Conservation (phyloP, 2,113 vertebrate genomes). For the Oryzias javanicus region DNA sequence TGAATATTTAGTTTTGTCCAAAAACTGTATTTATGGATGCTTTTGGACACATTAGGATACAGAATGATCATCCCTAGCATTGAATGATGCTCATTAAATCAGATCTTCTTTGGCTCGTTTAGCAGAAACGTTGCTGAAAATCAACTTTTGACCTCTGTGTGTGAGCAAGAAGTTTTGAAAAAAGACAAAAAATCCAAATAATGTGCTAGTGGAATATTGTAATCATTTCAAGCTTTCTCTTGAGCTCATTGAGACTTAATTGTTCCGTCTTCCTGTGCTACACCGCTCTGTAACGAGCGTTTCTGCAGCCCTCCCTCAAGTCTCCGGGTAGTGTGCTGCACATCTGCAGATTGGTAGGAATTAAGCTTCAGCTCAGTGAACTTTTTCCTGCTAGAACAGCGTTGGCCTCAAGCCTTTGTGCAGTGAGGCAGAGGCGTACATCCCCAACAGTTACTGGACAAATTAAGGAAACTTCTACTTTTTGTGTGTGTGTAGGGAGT, state of each 20-base stretch:
- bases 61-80: no score
- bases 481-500: no score
- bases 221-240: neutral
- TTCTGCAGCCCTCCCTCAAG: neutral
- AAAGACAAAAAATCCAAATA: neutral
- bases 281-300: no score
- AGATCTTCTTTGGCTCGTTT: no score
- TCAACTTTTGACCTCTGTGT: neutral
- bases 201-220: neutral
- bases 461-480: constrained; percentile 19
- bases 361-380: constrained; percentile 59
- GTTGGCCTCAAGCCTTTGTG: constrained; percentile 46
- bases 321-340: constrained; percentile 33
- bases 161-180: neutral
- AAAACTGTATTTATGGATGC: no score
- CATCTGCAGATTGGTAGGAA: constrained; percentile 58
- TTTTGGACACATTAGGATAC: no score
- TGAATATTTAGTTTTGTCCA: no score
- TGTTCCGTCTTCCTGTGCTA: neutral
- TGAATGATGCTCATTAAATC: no score
- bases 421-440: constrained; percentile 35
- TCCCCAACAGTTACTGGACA: constrained; percentile 34
- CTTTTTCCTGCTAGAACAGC: constrained; percentile 45
- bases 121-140: neutral
- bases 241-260: neutral